A percentile compares a stretch with the other conserved stretches of the same genome.
phyloP scores from a whole-genome alignment of 1,140 invertebrate species.

The Sesamia nonagrioides region DNA sequence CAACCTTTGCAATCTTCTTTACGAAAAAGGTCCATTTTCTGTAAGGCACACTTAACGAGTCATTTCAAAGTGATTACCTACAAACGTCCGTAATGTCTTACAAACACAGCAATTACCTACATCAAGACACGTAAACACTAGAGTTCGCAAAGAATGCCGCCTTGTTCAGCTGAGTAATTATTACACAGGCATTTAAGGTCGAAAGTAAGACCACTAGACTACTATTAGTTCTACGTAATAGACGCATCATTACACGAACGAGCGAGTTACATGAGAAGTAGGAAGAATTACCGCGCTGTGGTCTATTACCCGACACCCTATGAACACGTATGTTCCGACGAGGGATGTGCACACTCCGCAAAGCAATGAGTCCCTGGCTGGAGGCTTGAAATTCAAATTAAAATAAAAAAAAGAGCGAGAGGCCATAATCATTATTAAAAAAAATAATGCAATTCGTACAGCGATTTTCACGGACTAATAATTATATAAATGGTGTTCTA shows the following conservation, averaged over 20 bases:
- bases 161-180: slow-evolving; percentile 17
- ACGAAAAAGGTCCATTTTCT: no score
- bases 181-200: slow-evolving; percentile 25
- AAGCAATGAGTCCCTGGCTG: no score
- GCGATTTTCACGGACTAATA: no score
- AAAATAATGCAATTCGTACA: no score
- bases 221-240: slow-evolving; percentile 46
- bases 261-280: slow-evolving; percentile 55
- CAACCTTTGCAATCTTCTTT: no score
- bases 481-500: no score
- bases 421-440: no score
- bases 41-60: no score
- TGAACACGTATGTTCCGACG: not conserved
- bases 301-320: slow-evolving; percentile 47
- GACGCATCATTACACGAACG: slow-evolving; percentile 53
- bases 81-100: not conserved
- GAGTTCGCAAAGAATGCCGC: not conserved
- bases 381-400: no score
- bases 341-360: not conserved
- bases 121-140: not conserved
- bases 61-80: not conserved
- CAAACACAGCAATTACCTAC: slow-evolving; percentile 16
- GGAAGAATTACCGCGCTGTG: slow-evolving; percentile 51
- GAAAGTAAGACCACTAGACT: slow-evolving; percentile 7
- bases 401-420: no score